These are phyloP conservation scores for Prionchulus punctatus DNA, from an alignment of 2,888 invertebrate species.

Conservation along the genomic window DNA sequence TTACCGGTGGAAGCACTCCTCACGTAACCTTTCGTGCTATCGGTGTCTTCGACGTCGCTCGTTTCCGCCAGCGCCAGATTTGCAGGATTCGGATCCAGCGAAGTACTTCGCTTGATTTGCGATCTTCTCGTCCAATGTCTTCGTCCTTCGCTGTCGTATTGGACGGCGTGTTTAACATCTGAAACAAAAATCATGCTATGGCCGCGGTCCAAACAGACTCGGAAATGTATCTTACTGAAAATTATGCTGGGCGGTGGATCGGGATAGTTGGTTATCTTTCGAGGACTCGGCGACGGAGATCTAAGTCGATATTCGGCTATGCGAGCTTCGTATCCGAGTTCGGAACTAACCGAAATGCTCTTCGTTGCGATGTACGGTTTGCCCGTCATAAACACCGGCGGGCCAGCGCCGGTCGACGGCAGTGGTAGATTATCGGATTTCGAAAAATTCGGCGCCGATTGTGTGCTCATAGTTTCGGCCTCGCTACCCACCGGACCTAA, in stretches of 20 bases:
- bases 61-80: background rate
- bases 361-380: too few species aligned
- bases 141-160: conserved; percentile 20
- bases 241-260: conserved; percentile 25
- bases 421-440: background rate
- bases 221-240: conserved; percentile 21
- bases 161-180: conserved; percentile 8
- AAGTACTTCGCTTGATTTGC: conserved; percentile 13
- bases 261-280: conserved; percentile 18
- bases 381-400: too few species aligned
- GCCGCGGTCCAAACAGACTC: too few species aligned
- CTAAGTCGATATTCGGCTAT: conserved; percentile 10
- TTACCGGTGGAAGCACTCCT: too few species aligned
- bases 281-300: conserved; percentile 13
- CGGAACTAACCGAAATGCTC: background rate
- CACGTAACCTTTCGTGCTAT: too few species aligned
- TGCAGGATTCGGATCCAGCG: conserved; percentile 13
- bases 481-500: background rate
- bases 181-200: background rate
- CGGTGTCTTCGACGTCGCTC: background rate
- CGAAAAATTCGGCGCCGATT: background rate
- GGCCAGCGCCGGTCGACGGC: too few species aligned
- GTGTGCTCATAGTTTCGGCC: background rate
- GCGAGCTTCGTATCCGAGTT: background rate
- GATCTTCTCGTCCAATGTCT: conserved; percentile 19